Percentiles rank a stretch among this genome's conserved stretches.
Conservation (phyloP, 2,888 invertebrate genomes). For the Microctonus aethiopoides region DNA sequence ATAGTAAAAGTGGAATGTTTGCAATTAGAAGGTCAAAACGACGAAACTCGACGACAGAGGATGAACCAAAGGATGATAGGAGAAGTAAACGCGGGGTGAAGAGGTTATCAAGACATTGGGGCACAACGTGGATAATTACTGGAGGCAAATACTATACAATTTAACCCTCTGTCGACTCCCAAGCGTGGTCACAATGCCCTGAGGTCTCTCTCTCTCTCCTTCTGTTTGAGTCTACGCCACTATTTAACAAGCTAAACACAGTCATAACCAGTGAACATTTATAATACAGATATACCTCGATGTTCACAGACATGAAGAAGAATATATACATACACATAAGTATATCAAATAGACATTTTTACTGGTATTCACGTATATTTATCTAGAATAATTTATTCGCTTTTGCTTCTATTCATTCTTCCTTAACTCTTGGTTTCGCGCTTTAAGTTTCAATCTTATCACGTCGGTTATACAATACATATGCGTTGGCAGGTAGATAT, state of each 20-base stretch:
- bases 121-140: conserved; percentile 54
- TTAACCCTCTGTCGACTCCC: conserved; percentile 39
- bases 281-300: too few species aligned
- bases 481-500: neutral
- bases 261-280: conserved; percentile 9
- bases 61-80: neutral
- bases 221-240: conserved; percentile 43
- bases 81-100: neutral
- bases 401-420: neutral
- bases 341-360: too few species aligned
- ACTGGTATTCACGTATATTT: too few species aligned
- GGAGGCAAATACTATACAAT: conserved; percentile 57
- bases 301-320: neutral
- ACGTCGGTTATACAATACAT: neutral
- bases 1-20: conserved; percentile 47
- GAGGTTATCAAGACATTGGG: conserved; percentile 44
- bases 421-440: neutral
- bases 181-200: conserved; percentile 15
- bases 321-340: neutral
- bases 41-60: conserved; percentile 5
- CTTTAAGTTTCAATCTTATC: neutral
- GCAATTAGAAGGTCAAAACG: conserved; percentile 54
- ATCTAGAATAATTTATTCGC: too few species aligned
- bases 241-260: conserved; percentile 50
- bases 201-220: conserved; percentile 36